Conservation (phyloP, 2,797 vertebrate species). For the Hylomyscus alleni region DNA sequence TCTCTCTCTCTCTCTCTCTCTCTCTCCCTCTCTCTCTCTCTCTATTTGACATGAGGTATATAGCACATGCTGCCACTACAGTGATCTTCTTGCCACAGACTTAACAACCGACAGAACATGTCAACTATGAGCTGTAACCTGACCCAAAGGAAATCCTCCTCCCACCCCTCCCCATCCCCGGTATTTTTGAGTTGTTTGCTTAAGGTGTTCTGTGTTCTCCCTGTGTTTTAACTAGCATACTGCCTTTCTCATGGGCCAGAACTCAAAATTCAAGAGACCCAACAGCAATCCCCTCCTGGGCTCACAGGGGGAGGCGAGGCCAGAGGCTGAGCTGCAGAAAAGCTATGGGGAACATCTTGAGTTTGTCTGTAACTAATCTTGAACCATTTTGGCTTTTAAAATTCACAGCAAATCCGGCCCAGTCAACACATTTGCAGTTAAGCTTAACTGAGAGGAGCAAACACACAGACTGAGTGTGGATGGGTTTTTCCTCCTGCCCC, state of each 20-base stretch:
- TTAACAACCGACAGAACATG: not conserved
- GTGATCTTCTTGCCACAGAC: not conserved
- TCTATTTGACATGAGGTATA: not conserved
- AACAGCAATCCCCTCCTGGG: not conserved
- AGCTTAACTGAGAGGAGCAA: constrained; percentile 18
- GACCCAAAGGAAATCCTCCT: not conserved
- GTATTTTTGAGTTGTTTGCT: not conserved
- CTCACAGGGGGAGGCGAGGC: not conserved
- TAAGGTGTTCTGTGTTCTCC: not conserved
- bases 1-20: not conserved
- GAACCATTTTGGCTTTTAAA: constrained; percentile 72
- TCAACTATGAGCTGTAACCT: not conserved
- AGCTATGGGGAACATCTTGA: constrained; percentile 73
- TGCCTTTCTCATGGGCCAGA: not conserved
- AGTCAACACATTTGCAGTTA: constrained; percentile 73
- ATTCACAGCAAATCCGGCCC: constrained; percentile 71
- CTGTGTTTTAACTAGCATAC: not conserved
- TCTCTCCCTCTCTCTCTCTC: not conserved
- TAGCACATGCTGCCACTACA: not conserved
- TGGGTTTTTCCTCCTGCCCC: constrained; percentile 65
- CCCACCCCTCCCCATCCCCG: accelerated
- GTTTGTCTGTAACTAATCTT: constrained; percentile 78
- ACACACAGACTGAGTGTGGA: constrained; percentile 33
- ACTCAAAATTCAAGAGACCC: not conserved
- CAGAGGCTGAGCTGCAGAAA: constrained; percentile 18